Evolutionary conservation across 2,888 invertebrate species (phyloP).

Genomic region (Leucozona laternaria): DNA sequence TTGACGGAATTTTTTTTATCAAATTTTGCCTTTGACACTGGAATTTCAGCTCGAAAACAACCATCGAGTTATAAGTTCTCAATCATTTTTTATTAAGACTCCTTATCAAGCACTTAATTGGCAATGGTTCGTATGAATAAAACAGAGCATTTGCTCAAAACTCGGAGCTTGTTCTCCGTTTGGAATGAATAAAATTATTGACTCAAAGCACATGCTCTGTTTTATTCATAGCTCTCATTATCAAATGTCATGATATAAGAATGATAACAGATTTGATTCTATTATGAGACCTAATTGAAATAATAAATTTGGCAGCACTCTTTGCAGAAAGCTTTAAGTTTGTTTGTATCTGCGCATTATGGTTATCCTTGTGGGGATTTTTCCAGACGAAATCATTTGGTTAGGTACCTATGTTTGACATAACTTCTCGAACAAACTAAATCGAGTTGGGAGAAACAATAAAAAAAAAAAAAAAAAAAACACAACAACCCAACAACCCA

Average conservation of each 20-base stretch:
- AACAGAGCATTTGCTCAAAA: too few species aligned
- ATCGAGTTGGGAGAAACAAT: slow-evolving; percentile 30
- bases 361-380: not conserved
- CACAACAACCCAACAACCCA: slow-evolving; percentile 31
- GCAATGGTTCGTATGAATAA: too few species aligned
- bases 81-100: too few species aligned
- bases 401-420: slow-evolving; percentile 25
- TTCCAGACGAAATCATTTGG: slow-evolving; percentile 7
- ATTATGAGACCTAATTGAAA: not conserved
- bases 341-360: slow-evolving; percentile 69
- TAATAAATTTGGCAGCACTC: slow-evolving; percentile 25
- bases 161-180: too few species aligned
- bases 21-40: too few species aligned
- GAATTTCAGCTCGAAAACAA: too few species aligned
- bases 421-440: slow-evolving; percentile 54
- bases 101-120: too few species aligned
- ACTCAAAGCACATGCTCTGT: too few species aligned
- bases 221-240: too few species aligned
- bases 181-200: too few species aligned
- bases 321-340: slow-evolving; percentile 41
- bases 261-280: not conserved
- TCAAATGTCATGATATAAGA: not conserved
- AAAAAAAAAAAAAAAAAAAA: slow-evolving; percentile 44
- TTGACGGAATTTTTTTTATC: too few species aligned
- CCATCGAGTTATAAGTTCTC: too few species aligned